Evolutionary conservation across 2,888 invertebrate species (phyloP).

Genomic region (Athrips mouffetella): DNA sequence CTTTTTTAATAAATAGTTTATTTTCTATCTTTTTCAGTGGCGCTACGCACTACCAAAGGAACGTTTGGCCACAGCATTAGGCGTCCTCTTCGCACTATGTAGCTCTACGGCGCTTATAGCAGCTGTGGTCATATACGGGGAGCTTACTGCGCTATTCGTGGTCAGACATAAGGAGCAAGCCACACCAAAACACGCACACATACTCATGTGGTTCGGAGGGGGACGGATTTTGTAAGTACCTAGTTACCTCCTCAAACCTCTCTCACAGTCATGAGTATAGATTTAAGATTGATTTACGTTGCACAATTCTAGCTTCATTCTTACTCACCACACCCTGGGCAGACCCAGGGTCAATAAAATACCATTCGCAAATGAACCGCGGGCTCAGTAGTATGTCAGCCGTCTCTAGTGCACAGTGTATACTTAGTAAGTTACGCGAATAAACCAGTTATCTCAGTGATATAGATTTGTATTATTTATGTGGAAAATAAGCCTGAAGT

Average conservation of each 20-base stretch:
- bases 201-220: constrained; percentile 72
- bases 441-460: too few relatives aligned
- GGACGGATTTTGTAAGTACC: constrained; percentile 60
- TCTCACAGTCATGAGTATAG: neutral
- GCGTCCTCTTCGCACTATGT: constrained; percentile 40
- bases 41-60: constrained; percentile 58
- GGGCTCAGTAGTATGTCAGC: too few relatives aligned
- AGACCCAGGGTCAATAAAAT: too few relatives aligned
- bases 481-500: too few relatives aligned
- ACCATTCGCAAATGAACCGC: too few relatives aligned
- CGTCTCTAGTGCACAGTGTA: too few relatives aligned
- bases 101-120: constrained; percentile 63
- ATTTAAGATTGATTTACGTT: too few relatives aligned
- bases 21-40: constrained; percentile 49
- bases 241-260: neutral
- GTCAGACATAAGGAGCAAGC: constrained; percentile 59
- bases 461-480: too few relatives aligned
- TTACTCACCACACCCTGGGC: too few relatives aligned
- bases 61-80: constrained; percentile 37
- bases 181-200: constrained; percentile 54
- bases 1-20: neutral
- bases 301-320: too few relatives aligned
- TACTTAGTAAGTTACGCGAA: too few relatives aligned
- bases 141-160: constrained; percentile 79
- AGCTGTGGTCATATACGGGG: constrained; percentile 80